Evolutionary conservation across 2,888 invertebrate genomes (phyloP).

Genomic region (Cheilosia pagana): DNA sequence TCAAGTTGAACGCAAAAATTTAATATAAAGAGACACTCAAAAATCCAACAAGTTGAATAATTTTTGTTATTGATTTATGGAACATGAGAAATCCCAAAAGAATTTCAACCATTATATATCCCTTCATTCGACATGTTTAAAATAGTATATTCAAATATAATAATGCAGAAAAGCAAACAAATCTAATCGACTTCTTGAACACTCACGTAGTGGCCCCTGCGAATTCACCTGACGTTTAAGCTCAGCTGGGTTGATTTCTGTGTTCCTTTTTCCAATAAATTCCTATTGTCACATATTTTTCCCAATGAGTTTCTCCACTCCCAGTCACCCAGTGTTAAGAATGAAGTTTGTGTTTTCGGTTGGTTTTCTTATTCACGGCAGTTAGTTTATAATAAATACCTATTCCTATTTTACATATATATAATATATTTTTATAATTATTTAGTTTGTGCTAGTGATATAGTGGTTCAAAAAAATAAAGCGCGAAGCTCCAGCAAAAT

Average conservation of each 20-base stretch:
- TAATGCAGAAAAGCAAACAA: neutral
- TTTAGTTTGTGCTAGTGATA: constrained; percentile 9
- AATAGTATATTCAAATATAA: no score
- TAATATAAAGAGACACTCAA: no score
- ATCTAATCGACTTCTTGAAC: constrained; percentile 12
- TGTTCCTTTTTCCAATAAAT: constrained; percentile 24
- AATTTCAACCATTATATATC: no score
- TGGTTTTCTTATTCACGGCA: constrained; percentile 34
- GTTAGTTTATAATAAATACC: constrained; percentile 9
- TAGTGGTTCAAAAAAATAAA: neutral
- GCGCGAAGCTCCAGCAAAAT: constrained; percentile 17
- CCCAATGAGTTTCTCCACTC: constrained; percentile 79
- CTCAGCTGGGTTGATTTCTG: constrained; percentile 39
- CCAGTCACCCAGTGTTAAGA: constrained; percentile 68
- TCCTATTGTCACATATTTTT: constrained; percentile 31
- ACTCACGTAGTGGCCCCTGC: neutral
- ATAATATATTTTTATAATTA: neutral
- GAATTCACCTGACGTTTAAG: constrained; percentile 52
- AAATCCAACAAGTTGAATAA: no score
- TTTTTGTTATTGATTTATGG: no score
- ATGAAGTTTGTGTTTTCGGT: constrained; percentile 72
- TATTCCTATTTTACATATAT: constrained; percentile 18
- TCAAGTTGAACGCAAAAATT: no score
- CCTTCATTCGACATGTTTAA: no score
- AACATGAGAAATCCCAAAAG: no score